Evolutionary conservation across 2,888 invertebrate species (phyloP), one percentile per base, ranked within the genome.

Genomic region (Heliconius ethilla): DNA sequence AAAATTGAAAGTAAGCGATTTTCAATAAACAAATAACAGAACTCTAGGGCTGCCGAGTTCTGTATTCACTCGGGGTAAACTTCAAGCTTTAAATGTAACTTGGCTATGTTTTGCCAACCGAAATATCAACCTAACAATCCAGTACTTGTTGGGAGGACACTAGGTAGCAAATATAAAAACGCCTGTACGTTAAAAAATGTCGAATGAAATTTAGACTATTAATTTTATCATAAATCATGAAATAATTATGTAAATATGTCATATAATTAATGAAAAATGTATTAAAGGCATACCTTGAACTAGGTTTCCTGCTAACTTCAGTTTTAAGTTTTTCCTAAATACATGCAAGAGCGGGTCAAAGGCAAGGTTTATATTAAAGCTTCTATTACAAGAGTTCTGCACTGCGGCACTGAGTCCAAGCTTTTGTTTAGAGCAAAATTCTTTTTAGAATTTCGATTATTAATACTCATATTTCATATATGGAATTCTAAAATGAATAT

Each of bases 371-470:
- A n/a, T 51, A 33, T 51, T 59, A 72, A 72, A 72, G 59, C 59
- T 59, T 62, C 3, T 59, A 72, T 59, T 59, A 72, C 59, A 72
- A 33, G 72, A 72, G 37, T 59, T 59, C 72, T 72, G 72, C 72
- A 72, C 72, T 72, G 72, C 59, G 72, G 59, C 59, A 59, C 33
- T 25, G 59, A 25, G 6, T 33, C 25, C 59, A 18, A 59, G 59
- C 37, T 25, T 55, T 59, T 33, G 55, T 72, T 59, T n/a, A 59
- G n/a, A n/a, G n/a, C 22, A 59, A 59, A 72, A 55, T 55, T 72
- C 40, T 33, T 59, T 33, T 70, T 70, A 7, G 13, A 70, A 29
- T 70, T 70, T 70, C 7, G n/a, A 55, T 55, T 70, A 70, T 51
- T 9, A 70, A 70, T n/a, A 9, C 33, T 33, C n/a, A 11, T 70